A percentile compares a stretch with the other conserved stretches of the same genome.
Evolutionary conservation across 2,888 invertebrate species (phyloP).

Genomic region (Hirtodrosophila histrioides): DNA sequence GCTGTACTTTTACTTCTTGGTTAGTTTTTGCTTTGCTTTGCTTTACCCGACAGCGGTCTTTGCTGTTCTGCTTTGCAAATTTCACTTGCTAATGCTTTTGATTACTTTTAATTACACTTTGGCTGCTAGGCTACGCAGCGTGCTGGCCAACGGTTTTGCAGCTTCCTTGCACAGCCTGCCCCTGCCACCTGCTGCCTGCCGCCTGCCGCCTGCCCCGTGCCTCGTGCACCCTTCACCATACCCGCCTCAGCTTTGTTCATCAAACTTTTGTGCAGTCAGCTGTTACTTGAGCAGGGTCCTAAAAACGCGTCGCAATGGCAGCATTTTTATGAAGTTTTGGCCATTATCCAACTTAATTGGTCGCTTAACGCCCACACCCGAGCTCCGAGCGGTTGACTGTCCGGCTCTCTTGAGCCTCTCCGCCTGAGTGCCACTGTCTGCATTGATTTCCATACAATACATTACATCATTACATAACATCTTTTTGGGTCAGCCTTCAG

Average conservation of each 20-base stretch:
- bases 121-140: conserved; percentile 65
- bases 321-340: conserved; percentile 23
- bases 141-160: conserved; percentile 11
- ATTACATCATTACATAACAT: too few species aligned
- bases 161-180: not conserved
- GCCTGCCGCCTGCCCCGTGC: too few species aligned
- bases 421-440: not conserved
- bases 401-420: not conserved
- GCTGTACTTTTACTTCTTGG: conserved; percentile 27
- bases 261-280: conserved; percentile 69
- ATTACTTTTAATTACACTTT: conserved; percentile 77
- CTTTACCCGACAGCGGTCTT: conserved; percentile 30
- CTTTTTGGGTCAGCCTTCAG: not conserved
- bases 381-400: conserved; percentile 22
- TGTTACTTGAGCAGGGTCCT: conserved; percentile 46
- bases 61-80: conserved; percentile 52
- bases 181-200: too few species aligned
- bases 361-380: conserved; percentile 57
- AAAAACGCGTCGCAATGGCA: conserved; percentile 35
- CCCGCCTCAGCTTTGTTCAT: conserved; percentile 38
- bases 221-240: not conserved
- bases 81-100: conserved; percentile 73
- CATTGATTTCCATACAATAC: not conserved
- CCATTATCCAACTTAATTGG: conserved; percentile 63
- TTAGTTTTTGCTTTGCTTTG: conserved; percentile 21